These are phyloP conservation scores for Myxocyprinus asiaticus DNA, from an alignment of 2,113 vertebrate genomes.

Conservation along the genomic window DNA sequence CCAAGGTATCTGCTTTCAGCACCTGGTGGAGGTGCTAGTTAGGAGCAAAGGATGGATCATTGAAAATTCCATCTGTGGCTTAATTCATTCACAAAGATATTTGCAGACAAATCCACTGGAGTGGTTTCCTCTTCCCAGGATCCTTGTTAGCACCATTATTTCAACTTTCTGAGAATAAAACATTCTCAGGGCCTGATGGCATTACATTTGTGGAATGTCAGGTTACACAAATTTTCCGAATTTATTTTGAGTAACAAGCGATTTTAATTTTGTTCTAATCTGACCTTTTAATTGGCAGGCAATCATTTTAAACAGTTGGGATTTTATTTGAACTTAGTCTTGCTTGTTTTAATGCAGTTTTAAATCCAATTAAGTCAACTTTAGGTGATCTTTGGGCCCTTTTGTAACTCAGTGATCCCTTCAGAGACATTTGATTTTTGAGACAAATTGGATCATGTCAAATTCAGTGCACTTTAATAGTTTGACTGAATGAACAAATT, in stretches of 20 bases:
- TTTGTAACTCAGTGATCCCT: no score
- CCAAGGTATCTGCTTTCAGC: conserved; percentile 34
- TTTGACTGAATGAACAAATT: no score
- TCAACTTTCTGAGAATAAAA: neutral
- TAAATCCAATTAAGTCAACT: no score
- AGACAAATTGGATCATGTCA: neutral
- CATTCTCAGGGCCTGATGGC: conserved; percentile 11
- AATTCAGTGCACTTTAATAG: neutral
- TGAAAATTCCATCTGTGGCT: neutral
- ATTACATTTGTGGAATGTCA: conserved; percentile 22
- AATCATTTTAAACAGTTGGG: neutral
- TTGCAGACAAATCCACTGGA: conserved; percentile 4
- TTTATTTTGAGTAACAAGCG: conserved; percentile 30
- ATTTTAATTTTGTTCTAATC: no score
- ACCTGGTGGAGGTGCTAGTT: conserved; percentile 39
- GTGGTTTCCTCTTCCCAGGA: conserved; percentile 29
- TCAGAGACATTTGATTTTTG: neutral
- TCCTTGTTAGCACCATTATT: conserved; percentile 23
- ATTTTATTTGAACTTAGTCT: conserved; percentile 15
- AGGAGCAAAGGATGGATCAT: neutral
- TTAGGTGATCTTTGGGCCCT: no score
- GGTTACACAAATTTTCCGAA: conserved; percentile 20
- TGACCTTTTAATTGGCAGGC: conserved; percentile 31
- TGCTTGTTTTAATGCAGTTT: neutral
- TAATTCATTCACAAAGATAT: conserved; percentile 18